Percentiles rank a stretch among this genome's conserved stretches.
Evolutionary conservation across 1,140 invertebrate genomes (phyloP).

Genomic region (Neoseiulus cucumeris): DNA sequence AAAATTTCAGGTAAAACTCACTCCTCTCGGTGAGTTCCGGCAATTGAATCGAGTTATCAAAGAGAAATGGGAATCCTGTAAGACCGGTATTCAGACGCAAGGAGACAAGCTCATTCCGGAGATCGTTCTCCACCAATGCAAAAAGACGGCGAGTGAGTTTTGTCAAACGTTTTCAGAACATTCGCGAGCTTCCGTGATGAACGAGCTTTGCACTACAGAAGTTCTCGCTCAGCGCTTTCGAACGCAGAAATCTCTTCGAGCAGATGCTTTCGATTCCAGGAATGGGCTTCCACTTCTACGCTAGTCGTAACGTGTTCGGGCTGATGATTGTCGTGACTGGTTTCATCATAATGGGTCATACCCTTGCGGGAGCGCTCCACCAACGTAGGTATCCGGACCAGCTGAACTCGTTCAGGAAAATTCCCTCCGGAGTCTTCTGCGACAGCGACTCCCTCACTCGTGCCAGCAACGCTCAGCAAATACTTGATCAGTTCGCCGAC

Average conservation of each 20-base stretch:
- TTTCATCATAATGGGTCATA: too few species aligned
- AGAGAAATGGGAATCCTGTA: neutral
- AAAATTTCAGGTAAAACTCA: neutral
- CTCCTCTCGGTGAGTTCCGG: neutral
- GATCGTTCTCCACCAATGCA: neutral
- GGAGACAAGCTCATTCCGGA: neutral
- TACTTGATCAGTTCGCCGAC: too few species aligned
- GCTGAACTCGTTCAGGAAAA: neutral
- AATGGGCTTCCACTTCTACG: too few species aligned
- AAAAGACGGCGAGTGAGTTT: neutral
- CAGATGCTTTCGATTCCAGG: too few species aligned
- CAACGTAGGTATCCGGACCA: neutral
- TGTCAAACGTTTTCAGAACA: neutral
- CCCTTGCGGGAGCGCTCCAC: too few species aligned
- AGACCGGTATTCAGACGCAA: neutral
- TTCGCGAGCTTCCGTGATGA: neutral
- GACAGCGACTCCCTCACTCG: neutral
- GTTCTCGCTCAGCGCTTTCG: too few species aligned
- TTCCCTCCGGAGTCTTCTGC: neutral
- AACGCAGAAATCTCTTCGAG: too few species aligned
- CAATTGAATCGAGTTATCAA: neutral
- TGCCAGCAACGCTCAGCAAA: too few species aligned
- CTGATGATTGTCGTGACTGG: too few species aligned
- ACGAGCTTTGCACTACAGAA: too few species aligned
- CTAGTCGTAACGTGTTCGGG: too few species aligned